These are phyloP conservation scores for Myotis yumanensis DNA, from an alignment of 2,113 vertebrate species.

Conservation along the genomic window DNA sequence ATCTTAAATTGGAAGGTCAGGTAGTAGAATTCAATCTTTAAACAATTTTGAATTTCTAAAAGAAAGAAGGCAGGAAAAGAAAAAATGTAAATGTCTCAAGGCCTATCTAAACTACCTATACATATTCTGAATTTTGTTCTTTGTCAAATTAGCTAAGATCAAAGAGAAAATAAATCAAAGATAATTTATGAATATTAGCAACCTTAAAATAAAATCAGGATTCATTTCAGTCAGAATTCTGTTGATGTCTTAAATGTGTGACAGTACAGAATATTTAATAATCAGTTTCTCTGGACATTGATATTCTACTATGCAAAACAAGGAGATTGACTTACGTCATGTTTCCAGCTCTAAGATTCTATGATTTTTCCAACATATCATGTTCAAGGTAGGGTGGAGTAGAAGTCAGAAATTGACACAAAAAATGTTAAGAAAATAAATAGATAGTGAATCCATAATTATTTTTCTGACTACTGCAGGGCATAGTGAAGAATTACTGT, in stretches of 20 bases:
- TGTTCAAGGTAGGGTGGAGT: neutral
- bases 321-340: neutral
- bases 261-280: neutral
- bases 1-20: neutral
- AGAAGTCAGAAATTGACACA: neutral
- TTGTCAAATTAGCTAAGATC: neutral
- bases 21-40: neutral
- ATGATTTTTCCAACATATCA: neutral
- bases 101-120: neutral
- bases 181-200: neutral
- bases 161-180: neutral
- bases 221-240: neutral
- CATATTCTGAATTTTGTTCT: neutral
- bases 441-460: conserved; percentile 50
- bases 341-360: neutral
- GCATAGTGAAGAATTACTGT: conserved; percentile 61
- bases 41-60: neutral
- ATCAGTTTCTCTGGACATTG: neutral
- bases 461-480: conserved; percentile 53
- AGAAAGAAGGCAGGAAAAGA: neutral
- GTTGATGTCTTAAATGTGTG: neutral
- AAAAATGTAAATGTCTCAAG: neutral
- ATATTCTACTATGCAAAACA: neutral
- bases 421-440: conserved; percentile 51
- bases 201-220: neutral